Percentiles rank a stretch among this genome's conserved stretches.
Evolutionary conservation across 2,797 vertebrate species (phyloP).

Genomic region (Gephyroberyx darwinii): DNA sequence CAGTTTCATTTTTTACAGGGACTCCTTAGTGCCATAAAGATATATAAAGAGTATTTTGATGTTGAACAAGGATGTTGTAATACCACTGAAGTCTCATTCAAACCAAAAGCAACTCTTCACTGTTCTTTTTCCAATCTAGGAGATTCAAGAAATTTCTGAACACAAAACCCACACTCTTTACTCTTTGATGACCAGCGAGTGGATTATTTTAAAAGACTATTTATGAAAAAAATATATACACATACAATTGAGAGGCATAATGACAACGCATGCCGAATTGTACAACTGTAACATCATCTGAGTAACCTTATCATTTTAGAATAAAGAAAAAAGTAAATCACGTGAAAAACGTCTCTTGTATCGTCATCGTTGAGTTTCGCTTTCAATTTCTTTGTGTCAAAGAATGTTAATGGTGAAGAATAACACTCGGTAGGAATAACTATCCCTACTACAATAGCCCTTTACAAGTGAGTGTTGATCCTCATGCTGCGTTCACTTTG

Average conservation of each 20-base stretch:
- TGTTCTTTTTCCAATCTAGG: not conserved
- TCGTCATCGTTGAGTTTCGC: slow-evolving; percentile 12
- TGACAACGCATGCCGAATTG: slow-evolving; percentile 41
- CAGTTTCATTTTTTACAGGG: slow-evolving; percentile 22
- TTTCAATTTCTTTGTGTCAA: slow-evolving; percentile 1
- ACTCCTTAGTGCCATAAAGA: slow-evolving; percentile 41
- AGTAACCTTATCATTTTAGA: slow-evolving; percentile 45
- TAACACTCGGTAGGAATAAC: no score
- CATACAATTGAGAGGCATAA: slow-evolving; percentile 15
- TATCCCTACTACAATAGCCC: no score
- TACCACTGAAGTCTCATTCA: not conserved
- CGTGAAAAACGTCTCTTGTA: not conserved
- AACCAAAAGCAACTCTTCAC: not conserved
- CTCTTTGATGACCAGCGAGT: not conserved
- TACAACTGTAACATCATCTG: slow-evolving; percentile 47
- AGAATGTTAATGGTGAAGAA: no score
- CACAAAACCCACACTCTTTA: not conserved
- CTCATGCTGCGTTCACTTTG: no score
- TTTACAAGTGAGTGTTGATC: no score
- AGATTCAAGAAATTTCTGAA: slow-evolving; percentile 7
- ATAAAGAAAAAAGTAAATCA: slow-evolving; percentile 45
- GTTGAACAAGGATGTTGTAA: not conserved
- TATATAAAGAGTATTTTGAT: not conserved
- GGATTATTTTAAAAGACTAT: slow-evolving; percentile 3
- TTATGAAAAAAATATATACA: not conserved